These are phyloP conservation scores for Spizaetus ornatus DNA, from an alignment of 2,113 vertebrate genomes.

Conservation along the genomic window DNA sequence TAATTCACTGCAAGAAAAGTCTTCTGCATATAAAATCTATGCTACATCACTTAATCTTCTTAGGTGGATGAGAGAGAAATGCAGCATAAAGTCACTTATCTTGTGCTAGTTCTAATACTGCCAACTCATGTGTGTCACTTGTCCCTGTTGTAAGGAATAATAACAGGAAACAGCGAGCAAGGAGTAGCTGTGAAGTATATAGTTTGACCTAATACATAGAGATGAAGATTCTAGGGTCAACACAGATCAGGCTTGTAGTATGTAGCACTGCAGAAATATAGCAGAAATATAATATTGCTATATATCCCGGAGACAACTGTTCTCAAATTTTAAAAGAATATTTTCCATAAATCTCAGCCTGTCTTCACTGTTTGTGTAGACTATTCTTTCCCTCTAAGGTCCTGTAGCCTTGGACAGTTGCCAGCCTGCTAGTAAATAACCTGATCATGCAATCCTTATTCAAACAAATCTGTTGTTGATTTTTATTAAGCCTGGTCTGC, in stretches of 20 bases:
- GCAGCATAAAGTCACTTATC: neutral
- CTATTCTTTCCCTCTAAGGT: neutral
- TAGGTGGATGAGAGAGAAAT: neutral
- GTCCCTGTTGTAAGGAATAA: neutral
- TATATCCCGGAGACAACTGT: neutral
- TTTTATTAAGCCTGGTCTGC: neutral
- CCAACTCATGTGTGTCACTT: neutral
- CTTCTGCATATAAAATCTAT: neutral
- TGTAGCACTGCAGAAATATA: neutral
- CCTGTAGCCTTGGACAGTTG: neutral
- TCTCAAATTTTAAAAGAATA: neutral
- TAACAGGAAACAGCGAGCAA: neutral
- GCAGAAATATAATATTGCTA: neutral
- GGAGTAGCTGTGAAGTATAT: neutral
- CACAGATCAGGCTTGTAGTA: neutral
- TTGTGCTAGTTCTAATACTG: neutral
- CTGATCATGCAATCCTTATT: neutral
- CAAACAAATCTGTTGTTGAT: constrained; percentile 6
- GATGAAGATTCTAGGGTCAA: neutral
- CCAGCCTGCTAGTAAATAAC: neutral
- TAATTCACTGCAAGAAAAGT: neutral
- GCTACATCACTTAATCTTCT: neutral
- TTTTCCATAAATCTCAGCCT: neutral
- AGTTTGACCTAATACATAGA: neutral
- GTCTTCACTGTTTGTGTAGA: neutral